Evolutionary conservation across 37 sponge, comb jelly and placozoan species (phyloP), one percentile per base, ranked within the genome.

Genomic region (Cliona cf. orientalis): DNA sequence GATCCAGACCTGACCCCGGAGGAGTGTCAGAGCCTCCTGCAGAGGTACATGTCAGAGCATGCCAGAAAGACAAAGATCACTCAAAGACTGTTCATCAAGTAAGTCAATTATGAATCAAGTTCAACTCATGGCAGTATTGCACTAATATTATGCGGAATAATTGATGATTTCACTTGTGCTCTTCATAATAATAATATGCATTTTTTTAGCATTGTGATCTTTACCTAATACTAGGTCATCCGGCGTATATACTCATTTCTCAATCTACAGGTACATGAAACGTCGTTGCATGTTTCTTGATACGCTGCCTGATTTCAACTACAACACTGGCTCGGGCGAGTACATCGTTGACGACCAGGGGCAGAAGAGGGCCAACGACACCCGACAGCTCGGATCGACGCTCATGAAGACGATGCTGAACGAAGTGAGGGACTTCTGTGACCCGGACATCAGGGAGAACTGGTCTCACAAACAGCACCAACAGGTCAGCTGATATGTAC

Each of bases 321-420:
- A 71, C 66, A 94, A 94, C 46, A 87, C 84, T 69, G 93, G 93
- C 3, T n/a, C 41, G 21, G 81, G 86, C n/a, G 85, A 82, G 55
- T 75, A 80, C 68, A 11, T 60, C 7, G 38, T 70, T 35, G 58
- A 87, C 42, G 75, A 72, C 35, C 3, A 34, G 43, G 94, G 83
- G 46, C 22, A 58, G 33, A 59, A 80, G 46, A 42, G 59, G 38
- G 25, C 40, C 32, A 83, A 81, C 12, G 67, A 92, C 46, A 95
- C 96, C 1, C 45, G 44, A 7, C 46, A 86, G 44, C 89, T 95
- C 39, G 96, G 96, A 4, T 91, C 92, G 17, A 89, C 87, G 49
- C 78, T 95, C 56, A 81, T 95, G 91, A 36, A 28, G 31, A 83
- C 90, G 26, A 95, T 95, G 96, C 74, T 95, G 40, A 78, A 72